Base-by-base conservation (phyloP, 2,888 invertebrate species). In the Cenopis cana region DNA sequence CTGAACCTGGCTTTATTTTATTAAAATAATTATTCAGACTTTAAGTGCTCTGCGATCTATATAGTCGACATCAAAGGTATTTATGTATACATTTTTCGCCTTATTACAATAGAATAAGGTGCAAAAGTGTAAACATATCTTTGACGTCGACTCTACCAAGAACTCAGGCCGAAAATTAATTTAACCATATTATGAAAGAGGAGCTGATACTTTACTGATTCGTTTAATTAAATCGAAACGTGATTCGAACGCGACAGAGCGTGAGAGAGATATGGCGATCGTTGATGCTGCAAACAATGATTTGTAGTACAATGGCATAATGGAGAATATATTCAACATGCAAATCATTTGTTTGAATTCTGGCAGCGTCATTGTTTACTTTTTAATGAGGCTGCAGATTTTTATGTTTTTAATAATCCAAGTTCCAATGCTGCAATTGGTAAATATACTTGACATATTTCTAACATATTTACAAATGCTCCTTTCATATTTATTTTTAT, bases 251-350 rank as follows among this genome's bases (percentile, higher is more conserved):
- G 71, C 71, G 67, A 24, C 71, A 71, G 71, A 67, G 66, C 71
- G 71, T 71, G 36, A 60, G 67, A 61, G 71, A 71, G 71, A 71
- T 71, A 71, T 67, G 66, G 46, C 33, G 36, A 60, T 49, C 46
- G 66, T 60, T 46, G 66, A 60, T 60, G 65, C 70, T 66, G 55
- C 66, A 55, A 38, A 71, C 71, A 71, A 67, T 71, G 71, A 71
- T 67, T 71, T 61, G 71, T 67, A 41, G 46, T 38, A 71, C 67
- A 71, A 71, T 71, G 54, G 55, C 17, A 18, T 24, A 49, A 50
- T 59, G 50, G n/a, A 49, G 50, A 24, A 54, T 54, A 65, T 69
- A 68, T 61, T 49, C 55, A 61, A 68, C 33, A n/a, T 8, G 38
- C 36, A 61, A 54, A 55, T 61, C n/a, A 68, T 68, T 60, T 46